Evolutionary conservation across 2,888 invertebrate species (phyloP).

Genomic region (Paralinhomoeus sp.): DNA sequence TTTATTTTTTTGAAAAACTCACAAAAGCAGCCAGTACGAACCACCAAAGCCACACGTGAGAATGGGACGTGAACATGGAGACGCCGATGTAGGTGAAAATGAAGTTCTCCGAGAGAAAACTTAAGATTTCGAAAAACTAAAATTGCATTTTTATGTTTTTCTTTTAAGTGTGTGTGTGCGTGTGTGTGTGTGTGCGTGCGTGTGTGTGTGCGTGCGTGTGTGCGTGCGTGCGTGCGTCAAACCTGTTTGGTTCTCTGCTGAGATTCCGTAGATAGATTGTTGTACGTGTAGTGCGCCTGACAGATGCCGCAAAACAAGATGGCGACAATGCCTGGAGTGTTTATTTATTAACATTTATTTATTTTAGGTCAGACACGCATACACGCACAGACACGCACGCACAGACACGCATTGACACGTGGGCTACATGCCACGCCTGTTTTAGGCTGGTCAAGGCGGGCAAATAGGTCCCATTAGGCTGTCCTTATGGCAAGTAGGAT

Average conservation of each 20-base stretch:
- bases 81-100: constrained; percentile 96
- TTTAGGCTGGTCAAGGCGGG: too few relatives aligned
- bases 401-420: too few relatives aligned
- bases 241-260: constrained; percentile 60
- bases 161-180: too few relatives aligned
- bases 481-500: too few relatives aligned
- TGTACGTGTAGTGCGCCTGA: constrained; percentile 96
- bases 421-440: too few relatives aligned
- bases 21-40: constrained; percentile 82
- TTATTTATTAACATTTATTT: too few relatives aligned
- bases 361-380: too few relatives aligned
- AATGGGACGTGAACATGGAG: constrained; percentile 82
- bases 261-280: constrained; percentile 69
- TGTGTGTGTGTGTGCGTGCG: too few relatives aligned
- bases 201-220: too few relatives aligned
- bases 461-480: too few relatives aligned
- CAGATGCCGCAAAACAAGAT: constrained; percentile 94
- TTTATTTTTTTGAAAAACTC: constrained; percentile 27
- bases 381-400: too few relatives aligned
- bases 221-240: not conserved
- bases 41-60: constrained; percentile 48
- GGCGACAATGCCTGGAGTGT: constrained; percentile 51
- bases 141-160: too few relatives aligned
- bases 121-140: constrained; percentile 61
- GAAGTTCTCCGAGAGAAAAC: constrained; percentile 89